Evolutionary conservation across 2,888 invertebrate species (phyloP).

Genomic region (Megastigmus dorsalis): DNA sequence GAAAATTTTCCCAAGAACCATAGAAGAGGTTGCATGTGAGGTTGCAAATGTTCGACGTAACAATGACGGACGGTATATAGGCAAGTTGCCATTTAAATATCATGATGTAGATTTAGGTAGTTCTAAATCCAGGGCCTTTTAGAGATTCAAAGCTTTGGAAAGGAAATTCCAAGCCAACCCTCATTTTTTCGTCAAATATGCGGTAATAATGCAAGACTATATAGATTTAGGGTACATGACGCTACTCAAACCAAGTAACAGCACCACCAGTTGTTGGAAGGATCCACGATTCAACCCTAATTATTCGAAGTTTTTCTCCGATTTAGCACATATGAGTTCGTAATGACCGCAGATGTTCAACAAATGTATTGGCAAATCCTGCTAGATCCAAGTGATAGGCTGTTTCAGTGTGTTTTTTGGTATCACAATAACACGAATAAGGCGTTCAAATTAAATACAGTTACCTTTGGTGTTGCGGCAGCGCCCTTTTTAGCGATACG

Average conservation of each 20-base stretch:
- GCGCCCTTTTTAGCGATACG: no score
- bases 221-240: neutral
- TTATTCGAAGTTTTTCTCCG: neutral
- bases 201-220: no score
- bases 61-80: slow-evolving; percentile 51
- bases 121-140: no score
- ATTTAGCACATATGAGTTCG: neutral
- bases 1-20: neutral
- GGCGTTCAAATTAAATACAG: no score
- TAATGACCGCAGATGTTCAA: neutral
- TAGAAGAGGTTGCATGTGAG: slow-evolving; percentile 52
- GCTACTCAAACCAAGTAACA: neutral
- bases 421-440: no score
- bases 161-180: neutral
- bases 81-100: slow-evolving; percentile 55
- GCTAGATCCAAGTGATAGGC: neutral
- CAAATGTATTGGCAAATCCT: neutral
- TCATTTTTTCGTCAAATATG: no score
- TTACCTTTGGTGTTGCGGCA: no score
- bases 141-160: no score
- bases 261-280: neutral
- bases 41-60: slow-evolving; percentile 27
- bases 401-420: neutral
- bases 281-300: neutral
- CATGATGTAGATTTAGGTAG: no score